Conservation (phyloP, 2,888 invertebrate species). For the Blomia tropicalis region DNA sequence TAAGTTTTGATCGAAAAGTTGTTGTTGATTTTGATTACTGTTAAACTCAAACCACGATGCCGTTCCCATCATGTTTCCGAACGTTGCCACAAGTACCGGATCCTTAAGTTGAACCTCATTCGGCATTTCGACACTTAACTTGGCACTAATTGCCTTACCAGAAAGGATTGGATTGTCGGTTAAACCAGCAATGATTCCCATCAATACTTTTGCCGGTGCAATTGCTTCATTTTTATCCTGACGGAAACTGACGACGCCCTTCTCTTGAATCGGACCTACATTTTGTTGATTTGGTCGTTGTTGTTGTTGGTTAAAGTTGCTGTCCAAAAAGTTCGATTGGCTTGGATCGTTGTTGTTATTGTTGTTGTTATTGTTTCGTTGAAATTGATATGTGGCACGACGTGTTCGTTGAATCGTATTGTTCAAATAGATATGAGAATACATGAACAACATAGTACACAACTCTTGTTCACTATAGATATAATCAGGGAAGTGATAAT, state of each 20-base stretch:
- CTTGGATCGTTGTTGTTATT: neutral
- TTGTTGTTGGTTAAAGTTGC: neutral
- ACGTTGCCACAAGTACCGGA: constrained; percentile 26
- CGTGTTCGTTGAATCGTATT: neutral
- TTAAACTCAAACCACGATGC: neutral
- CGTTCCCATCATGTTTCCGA: constrained; percentile 24
- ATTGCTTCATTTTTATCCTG: constrained; percentile 26
- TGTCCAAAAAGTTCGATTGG: neutral
- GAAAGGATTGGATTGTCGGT: neutral
- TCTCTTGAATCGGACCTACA: constrained; percentile 23
- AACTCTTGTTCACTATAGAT: constrained; percentile 24
- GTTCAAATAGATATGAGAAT: constrained; percentile 27
- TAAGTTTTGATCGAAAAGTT: neutral
- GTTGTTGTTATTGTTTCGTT: neutral
- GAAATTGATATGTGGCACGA: constrained; percentile 11
- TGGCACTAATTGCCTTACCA: neutral
- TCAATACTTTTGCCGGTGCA: constrained; percentile 26
- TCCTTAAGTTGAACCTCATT: constrained; percentile 17
- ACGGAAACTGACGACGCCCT: constrained; percentile 28
- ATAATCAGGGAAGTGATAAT: constrained; percentile 18
- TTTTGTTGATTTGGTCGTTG: neutral
- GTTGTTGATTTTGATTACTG: neutral
- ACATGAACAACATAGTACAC: constrained; percentile 29
- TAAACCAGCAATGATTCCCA: constrained; percentile 28
- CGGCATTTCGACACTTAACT: neutral